Conservation (phyloP, 2,113 vertebrate genomes). For the Felis chaus region DNA sequence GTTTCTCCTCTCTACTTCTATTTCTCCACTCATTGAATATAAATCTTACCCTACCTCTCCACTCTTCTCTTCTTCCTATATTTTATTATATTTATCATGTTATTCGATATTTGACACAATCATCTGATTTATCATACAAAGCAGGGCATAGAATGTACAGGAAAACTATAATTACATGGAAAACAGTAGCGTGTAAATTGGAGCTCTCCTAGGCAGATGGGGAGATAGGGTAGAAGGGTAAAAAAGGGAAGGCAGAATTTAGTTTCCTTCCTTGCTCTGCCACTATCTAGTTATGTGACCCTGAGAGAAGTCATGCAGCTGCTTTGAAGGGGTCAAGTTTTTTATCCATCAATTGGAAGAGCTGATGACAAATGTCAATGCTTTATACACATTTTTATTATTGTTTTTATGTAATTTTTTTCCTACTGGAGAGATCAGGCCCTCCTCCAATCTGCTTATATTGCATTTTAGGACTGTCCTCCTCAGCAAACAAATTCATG, state of each 20-base stretch:
- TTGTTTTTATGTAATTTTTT: neutral
- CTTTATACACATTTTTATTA: neutral
- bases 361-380: neutral
- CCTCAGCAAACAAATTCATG: neutral
- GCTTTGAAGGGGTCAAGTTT: neutral
- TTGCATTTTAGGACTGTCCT: neutral
- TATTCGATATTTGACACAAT: neutral
- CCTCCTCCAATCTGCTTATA: neutral
- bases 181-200: neutral
- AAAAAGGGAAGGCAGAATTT: neutral
- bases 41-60: neutral
- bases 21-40: neutral
- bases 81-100: neutral
- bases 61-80: neutral
- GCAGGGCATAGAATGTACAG: neutral
- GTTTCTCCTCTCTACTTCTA: neutral
- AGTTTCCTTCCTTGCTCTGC: neutral
- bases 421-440: neutral
- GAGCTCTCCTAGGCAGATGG: neutral
- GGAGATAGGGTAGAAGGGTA: fast-evolving
- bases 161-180: neutral
- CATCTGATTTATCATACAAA: neutral
- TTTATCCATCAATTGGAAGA: neutral
- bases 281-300: neutral
- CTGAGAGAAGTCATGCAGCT: neutral